Base-by-base conservation (phyloP, 1,140 invertebrate species). In the Batillaria attramentaria region DNA sequence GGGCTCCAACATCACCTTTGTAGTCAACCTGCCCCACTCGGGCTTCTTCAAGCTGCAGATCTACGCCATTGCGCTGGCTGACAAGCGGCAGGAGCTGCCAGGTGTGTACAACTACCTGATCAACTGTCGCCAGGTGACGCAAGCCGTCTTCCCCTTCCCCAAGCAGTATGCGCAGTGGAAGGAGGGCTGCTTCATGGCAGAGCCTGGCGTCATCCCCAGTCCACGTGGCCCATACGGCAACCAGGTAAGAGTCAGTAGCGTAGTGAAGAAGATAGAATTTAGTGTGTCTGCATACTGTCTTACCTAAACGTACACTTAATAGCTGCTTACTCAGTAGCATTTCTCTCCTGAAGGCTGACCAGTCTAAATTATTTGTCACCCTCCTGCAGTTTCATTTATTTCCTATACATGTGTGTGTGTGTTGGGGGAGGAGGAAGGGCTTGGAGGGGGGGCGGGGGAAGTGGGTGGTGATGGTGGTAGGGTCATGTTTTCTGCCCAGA, bases 141-240 rank as follows among this genome's bases (percentile, higher is more conserved):
- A 85, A 41, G 77, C 86, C 18, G 85, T 87, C 2, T 83, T 83
- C 77, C 87, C 87, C 20, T 91, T 88, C 84, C 90, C 91, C n/a
- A 88, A 89, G 80, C 91, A 91, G 80, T 91, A 91, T 72, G 89
- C 89, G 24, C 91, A 91, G 80, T 91, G 91, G 91, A 91, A 91
- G 79, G 90, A 91, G 72, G 91, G 90, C 0, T 91, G 91, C 80
- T 90, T 85, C 81, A 84, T 91, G 77, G 83, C 82, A 35, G 86
- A 87, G 50, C 91, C 91, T 6, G 76, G 87, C 5, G 84, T 87
- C 46, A 85, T 89, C n/a, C 69, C 73, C 33, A 78, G 84, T 8
- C 60, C 74, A 13, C 77, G 60, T 33, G 78, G 80, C 66, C 77
- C 77, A 16, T 79, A 76, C 62, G 77, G 79, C n/a, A 37, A 68